Conservation (phyloP, 2,888 invertebrate genomes). For the Argyresthia goedartella region DNA sequence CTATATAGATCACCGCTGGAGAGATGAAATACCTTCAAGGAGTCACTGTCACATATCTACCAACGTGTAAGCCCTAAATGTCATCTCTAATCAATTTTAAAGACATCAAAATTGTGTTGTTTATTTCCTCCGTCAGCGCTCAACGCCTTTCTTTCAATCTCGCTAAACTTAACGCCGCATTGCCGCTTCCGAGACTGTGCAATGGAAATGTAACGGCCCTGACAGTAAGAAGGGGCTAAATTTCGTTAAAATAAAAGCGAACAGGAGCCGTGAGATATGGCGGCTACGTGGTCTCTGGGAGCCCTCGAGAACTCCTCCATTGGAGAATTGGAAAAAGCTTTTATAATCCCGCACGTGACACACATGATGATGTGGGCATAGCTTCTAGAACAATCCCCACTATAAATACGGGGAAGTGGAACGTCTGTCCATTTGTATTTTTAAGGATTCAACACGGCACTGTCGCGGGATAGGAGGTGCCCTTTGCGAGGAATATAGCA, state of each 20-base stretch:
- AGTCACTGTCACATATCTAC: too few relatives aligned
- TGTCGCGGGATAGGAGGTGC: too few relatives aligned
- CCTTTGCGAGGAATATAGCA: too few relatives aligned
- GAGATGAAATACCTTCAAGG: too few relatives aligned
- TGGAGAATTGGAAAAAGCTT: slow-evolving; percentile 71
- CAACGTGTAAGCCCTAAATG: too few relatives aligned
- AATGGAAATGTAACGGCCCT: slow-evolving; percentile 66
- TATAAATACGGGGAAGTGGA: background rate
- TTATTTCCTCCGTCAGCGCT: slow-evolving; percentile 33
- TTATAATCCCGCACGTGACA: slow-evolving; percentile 69
- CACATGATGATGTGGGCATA: slow-evolving; percentile 48
- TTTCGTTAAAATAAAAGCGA: slow-evolving; percentile 71
- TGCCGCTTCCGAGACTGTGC: slow-evolving; percentile 43
- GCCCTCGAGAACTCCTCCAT: slow-evolving; percentile 55
- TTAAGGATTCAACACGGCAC: background rate
- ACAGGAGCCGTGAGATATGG: slow-evolving; percentile 65
- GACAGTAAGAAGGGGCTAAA: slow-evolving; percentile 58
- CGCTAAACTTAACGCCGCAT: slow-evolving; percentile 48
- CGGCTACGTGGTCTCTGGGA: slow-evolving; percentile 64
- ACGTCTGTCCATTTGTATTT: background rate
- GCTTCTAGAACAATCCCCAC: background rate
- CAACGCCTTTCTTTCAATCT: slow-evolving; percentile 61
- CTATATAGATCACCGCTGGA: too few relatives aligned
- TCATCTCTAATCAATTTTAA: too few relatives aligned
- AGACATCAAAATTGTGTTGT: too few relatives aligned